Percentiles rank a stretch among this genome's conserved stretches.
These are phyloP conservation scores for Nibea coibor DNA, from an alignment of 2,113 vertebrate genomes.

Conservation along the genomic window DNA sequence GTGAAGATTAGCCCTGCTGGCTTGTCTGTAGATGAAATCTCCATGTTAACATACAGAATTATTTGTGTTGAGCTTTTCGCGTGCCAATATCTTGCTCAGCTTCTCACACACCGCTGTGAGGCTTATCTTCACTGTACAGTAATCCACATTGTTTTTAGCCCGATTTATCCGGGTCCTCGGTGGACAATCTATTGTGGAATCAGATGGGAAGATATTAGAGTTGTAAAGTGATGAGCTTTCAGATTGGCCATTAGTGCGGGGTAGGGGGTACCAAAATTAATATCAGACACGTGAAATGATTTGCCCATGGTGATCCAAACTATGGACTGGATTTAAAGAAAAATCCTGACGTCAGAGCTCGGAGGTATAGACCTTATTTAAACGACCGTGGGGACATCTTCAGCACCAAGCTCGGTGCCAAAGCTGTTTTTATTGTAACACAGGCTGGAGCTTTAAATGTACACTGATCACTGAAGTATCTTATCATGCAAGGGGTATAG, in stretches of 20 bases:
- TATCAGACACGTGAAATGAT: too few species aligned
- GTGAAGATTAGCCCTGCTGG: slow-evolving; percentile 38
- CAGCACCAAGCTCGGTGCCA: too few species aligned
- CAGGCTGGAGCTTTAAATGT: too few species aligned
- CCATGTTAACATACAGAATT: slow-evolving; percentile 48
- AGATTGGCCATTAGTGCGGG: not conserved
- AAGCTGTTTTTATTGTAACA: too few species aligned
- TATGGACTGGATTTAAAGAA: too few species aligned
- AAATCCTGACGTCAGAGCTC: too few species aligned
- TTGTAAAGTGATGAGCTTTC: slow-evolving; percentile 20
- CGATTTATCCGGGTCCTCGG: slow-evolving; percentile 31
- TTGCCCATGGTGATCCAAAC: too few species aligned
- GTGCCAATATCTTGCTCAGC: slow-evolving; percentile 17
- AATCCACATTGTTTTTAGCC: slow-evolving; percentile 44
- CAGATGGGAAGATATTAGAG: slow-evolving; percentile 19
- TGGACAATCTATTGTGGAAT: slow-evolving; percentile 32
- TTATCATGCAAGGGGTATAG: too few species aligned
- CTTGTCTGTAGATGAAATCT: slow-evolving; percentile 36
- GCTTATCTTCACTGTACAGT: slow-evolving; percentile 42
- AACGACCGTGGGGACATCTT: too few species aligned
- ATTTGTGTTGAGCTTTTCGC: slow-evolving; percentile 21
- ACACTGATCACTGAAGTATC: too few species aligned
- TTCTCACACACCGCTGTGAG: slow-evolving; percentile 9
- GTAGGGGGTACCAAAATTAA: too few species aligned
- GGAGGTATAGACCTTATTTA: too few species aligned